phyloP scores from a whole-genome alignment of 2,888 invertebrate genomes.

The Cloeon dipterum region DNA sequence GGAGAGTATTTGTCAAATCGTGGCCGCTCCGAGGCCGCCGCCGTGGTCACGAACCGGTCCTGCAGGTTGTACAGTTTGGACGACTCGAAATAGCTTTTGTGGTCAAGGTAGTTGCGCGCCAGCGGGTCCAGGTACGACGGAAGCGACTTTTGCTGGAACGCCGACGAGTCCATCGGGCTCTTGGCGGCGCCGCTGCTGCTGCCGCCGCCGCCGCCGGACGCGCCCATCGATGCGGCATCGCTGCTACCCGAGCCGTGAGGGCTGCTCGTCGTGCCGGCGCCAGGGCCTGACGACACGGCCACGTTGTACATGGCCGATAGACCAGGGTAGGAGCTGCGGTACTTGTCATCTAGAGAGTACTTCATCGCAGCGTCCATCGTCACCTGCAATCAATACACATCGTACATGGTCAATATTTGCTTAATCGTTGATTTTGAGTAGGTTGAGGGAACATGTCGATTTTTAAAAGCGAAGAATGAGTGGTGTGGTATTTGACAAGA shows the following conservation, averaged over 20 bases:
- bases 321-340: not conserved
- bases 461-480: no score
- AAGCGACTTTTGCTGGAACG: not conserved
- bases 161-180: not conserved
- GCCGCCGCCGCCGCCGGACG: not conserved
- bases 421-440: no score
- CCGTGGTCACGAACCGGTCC: no score
- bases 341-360: conserved; percentile 1
- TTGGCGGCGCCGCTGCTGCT: not conserved
- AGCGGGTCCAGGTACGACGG: conserved; percentile 1
- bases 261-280: not conserved
- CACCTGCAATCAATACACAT: no score
- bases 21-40: not conserved
- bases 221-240: not conserved
- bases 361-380: not conserved
- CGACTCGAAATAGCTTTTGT: not conserved
- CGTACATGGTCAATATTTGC: no score
- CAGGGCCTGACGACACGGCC: not conserved
- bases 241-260: not conserved
- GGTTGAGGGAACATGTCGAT: no score
- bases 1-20: not conserved
- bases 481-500: no score
- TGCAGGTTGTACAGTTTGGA: conserved; percentile 1
- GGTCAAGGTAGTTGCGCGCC: not conserved
- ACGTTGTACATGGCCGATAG: conserved; percentile 1